These are phyloP conservation scores for Pelobates cultripes DNA, from an alignment of 2,797 vertebrate genomes.

Conservation along the genomic window DNA sequence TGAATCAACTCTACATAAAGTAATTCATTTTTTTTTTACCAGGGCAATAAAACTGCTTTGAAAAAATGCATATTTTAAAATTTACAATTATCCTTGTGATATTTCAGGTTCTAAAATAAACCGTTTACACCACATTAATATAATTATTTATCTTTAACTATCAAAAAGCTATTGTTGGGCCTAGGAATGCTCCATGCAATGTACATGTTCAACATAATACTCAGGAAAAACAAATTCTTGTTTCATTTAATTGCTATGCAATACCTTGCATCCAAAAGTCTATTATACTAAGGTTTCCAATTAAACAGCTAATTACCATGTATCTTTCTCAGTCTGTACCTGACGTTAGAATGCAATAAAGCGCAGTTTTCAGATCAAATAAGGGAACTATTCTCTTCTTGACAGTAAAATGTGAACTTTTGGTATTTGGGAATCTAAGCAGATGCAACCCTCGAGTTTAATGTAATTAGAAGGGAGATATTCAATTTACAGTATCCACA, in stretches of 20 bases:
- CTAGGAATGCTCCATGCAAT: not conserved
- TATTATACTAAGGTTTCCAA: slow-evolving; percentile 74
- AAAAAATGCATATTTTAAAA: too few species aligned
- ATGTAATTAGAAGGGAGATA: slow-evolving; percentile 80
- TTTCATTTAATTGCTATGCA: slow-evolving; percentile 45
- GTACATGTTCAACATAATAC: not conserved
- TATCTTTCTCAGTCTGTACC: slow-evolving; percentile 73
- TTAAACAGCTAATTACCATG: slow-evolving; percentile 77
- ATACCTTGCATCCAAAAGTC: slow-evolving; percentile 63
- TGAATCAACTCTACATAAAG: too few species aligned
- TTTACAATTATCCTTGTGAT: too few species aligned
- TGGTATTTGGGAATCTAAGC: slow-evolving; percentile 75
- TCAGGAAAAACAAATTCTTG: slow-evolving; percentile 9
- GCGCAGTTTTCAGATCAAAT: slow-evolving; percentile 73
- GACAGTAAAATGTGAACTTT: slow-evolving; percentile 76
- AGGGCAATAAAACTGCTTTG: too few species aligned
- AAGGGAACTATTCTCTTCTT: slow-evolving; percentile 75
- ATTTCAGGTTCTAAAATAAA: too few species aligned
- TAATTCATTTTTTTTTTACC: too few species aligned
- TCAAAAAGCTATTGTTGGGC: not conserved
- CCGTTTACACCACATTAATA: too few species aligned
- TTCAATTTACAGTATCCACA: slow-evolving; percentile 84
- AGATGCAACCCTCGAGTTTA: slow-evolving; percentile 75
- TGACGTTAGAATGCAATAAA: slow-evolving; percentile 67
- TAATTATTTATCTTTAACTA: too few species aligned